Percentiles rank a stretch among this genome's conserved stretches.
These are phyloP conservation scores for Leuciscus idus DNA, from an alignment of 2,113 vertebrate genomes.

Conservation along the genomic window DNA sequence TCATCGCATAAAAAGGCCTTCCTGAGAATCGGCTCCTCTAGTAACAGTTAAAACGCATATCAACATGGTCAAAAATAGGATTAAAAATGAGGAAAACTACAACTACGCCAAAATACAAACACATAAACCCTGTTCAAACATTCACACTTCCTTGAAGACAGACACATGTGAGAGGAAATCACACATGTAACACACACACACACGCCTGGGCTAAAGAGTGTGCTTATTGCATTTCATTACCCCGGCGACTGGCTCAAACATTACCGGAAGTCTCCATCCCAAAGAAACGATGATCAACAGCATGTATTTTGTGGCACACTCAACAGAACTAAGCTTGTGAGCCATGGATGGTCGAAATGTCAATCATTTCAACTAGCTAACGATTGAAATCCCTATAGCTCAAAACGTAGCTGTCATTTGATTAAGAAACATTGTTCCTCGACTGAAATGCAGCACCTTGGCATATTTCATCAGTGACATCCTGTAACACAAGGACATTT, in stretches of 20 bases:
- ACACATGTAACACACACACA: constrained; percentile 19
- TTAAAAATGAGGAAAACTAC: background rate
- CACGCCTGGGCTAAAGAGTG: constrained; percentile 34
- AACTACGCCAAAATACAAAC: constrained; percentile 14
- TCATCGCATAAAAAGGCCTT: background rate
- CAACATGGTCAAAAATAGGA: background rate
- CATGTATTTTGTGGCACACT: background rate
- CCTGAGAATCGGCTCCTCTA: background rate
- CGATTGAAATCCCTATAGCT: background rate
- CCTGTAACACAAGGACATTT: constrained; percentile 33
- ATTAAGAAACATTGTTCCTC: background rate
- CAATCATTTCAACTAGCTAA: background rate
- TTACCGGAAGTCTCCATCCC: constrained; percentile 3
- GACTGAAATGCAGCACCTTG: constrained; percentile 21
- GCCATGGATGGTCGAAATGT: background rate
- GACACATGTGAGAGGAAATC: background rate
- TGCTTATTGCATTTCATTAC: constrained; percentile 35
- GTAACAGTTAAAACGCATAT: background rate
- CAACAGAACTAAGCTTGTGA: background rate
- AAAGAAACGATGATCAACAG: background rate
- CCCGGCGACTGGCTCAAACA: constrained; percentile 40
- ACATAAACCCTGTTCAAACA: constrained; percentile 31
- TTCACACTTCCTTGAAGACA: constrained; percentile 13
- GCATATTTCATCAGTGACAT: constrained; percentile 36
- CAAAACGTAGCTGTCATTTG: background rate